Evolutionary conservation across 2,113 vertebrate genomes (phyloP).

Genomic region (Piaya cayana): DNA sequence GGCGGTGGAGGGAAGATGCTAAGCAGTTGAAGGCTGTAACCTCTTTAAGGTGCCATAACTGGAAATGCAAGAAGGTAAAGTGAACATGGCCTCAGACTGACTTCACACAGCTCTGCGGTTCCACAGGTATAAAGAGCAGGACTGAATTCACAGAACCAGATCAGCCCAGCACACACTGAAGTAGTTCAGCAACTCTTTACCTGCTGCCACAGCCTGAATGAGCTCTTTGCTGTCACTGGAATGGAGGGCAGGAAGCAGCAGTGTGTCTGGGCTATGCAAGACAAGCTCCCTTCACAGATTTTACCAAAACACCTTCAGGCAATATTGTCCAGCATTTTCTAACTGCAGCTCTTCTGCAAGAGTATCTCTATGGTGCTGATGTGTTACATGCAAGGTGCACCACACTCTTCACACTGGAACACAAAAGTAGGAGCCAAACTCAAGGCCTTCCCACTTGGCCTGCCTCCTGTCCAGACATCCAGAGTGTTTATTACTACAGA

Average conservation of each 20-base stretch:
- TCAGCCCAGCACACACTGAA: not conserved
- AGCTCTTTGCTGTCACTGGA: not conserved
- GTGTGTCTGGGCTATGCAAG: not conserved
- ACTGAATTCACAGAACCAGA: not conserved
- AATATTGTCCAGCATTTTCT: not conserved
- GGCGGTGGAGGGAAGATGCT: not conserved
- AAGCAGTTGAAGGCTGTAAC: not conserved
- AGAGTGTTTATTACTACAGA: not conserved
- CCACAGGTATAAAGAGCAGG: not conserved
- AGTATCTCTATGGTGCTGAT: not conserved
- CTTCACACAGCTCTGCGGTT: not conserved
- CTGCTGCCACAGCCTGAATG: not conserved
- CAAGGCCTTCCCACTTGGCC: not conserved
- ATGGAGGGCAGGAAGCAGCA: not conserved
- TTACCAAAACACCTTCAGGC: not conserved
- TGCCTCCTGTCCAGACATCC: not conserved
- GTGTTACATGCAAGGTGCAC: not conserved
- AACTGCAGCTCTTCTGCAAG: not conserved
- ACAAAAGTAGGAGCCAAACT: not conserved
- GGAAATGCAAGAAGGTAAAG: not conserved
- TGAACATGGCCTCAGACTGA: not conserved
- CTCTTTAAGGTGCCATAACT: not conserved
- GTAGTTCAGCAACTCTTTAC: not conserved
- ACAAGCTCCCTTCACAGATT: not conserved
- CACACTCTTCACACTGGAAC: not conserved